These are phyloP conservation scores for Cairina moschata DNA, from an alignment of 2,113 vertebrate genomes.

Conservation along the genomic window DNA sequence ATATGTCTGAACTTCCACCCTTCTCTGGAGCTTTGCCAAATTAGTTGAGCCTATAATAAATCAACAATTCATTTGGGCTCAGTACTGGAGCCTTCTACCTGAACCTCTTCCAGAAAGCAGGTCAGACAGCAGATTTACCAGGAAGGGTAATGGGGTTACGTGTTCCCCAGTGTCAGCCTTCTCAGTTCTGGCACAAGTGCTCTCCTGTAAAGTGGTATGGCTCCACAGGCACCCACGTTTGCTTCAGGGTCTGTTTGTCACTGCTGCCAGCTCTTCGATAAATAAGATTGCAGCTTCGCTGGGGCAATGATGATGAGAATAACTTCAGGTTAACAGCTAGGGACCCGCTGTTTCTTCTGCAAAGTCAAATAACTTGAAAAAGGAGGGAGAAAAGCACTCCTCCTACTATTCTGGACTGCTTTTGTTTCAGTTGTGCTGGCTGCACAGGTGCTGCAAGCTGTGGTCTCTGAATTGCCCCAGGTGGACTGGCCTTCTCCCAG, in stretches of 20 bases:
- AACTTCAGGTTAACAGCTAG: neutral
- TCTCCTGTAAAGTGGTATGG: neutral
- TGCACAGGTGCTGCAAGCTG: neutral
- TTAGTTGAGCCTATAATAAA: neutral
- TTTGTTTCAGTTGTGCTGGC: neutral
- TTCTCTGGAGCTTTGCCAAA: neutral
- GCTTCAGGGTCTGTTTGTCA: neutral
- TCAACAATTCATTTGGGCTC: neutral
- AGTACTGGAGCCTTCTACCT: neutral
- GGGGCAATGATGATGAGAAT: neutral
- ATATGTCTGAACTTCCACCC: neutral
- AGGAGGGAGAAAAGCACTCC: accelerated
- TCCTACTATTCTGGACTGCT: neutral
- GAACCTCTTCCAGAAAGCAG: slow-evolving; percentile 1
- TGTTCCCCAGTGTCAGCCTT: neutral
- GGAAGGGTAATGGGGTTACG: neutral
- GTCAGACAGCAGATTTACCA: neutral
- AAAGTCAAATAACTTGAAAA: neutral
- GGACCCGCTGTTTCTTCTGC: neutral
- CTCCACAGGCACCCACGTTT: neutral
- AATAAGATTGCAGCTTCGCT: neutral
- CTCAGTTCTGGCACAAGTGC: neutral
- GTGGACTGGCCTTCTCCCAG: neutral
- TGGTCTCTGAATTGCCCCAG: neutral
- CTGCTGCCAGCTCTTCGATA: neutral